These are phyloP conservation scores for Octodonta nipae DNA, from an alignment of 2,888 invertebrate genomes.

Conservation along the genomic window DNA sequence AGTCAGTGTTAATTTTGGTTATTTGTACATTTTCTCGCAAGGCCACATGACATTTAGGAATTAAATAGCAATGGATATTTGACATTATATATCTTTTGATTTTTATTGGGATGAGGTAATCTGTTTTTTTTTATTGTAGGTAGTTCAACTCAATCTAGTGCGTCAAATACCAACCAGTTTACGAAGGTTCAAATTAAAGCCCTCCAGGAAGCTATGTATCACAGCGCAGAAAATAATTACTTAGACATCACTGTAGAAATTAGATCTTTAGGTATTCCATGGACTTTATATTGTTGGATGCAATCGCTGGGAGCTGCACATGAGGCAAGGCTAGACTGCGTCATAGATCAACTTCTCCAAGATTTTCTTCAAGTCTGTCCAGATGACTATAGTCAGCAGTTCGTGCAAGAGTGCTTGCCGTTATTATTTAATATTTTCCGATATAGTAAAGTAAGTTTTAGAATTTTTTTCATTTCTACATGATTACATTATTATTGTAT, in stretches of 20 bases:
- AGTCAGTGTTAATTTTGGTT: too few species aligned
- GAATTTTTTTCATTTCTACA: slow-evolving; percentile 12
- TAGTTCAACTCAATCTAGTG: too few species aligned
- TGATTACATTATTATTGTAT: slow-evolving; percentile 2
- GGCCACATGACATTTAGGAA: too few species aligned
- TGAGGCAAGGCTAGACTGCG: slow-evolving; percentile 66
- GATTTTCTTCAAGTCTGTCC: slow-evolving; percentile 84
- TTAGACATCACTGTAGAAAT: slow-evolving; percentile 81
- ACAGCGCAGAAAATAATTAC: slow-evolving; percentile 82
- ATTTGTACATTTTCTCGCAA: too few species aligned
- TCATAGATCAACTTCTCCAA: slow-evolving; percentile 77
- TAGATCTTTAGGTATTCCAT: slow-evolving; percentile 71
- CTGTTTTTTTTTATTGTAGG: too few species aligned
- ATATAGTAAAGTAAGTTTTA: slow-evolving; percentile 77
- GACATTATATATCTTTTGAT: too few species aligned
- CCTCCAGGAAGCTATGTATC: slow-evolving; percentile 87
- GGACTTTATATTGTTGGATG: slow-evolving; percentile 90
- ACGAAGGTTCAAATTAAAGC: slow-evolving; percentile 74
- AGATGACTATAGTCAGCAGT: slow-evolving; percentile 77
- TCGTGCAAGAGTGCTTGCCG: slow-evolving; percentile 80
- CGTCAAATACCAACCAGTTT: slow-evolving; percentile 41
- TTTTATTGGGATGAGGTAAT: too few species aligned
- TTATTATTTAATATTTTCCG: slow-evolving; percentile 79
- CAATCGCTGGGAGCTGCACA: slow-evolving; percentile 77
- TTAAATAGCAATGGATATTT: too few species aligned